Percentiles rank a stretch among this genome's conserved stretches.
Evolutionary conservation across 1,140 invertebrate genomes (phyloP).

Genomic region (Aphidius ervi): DNA sequence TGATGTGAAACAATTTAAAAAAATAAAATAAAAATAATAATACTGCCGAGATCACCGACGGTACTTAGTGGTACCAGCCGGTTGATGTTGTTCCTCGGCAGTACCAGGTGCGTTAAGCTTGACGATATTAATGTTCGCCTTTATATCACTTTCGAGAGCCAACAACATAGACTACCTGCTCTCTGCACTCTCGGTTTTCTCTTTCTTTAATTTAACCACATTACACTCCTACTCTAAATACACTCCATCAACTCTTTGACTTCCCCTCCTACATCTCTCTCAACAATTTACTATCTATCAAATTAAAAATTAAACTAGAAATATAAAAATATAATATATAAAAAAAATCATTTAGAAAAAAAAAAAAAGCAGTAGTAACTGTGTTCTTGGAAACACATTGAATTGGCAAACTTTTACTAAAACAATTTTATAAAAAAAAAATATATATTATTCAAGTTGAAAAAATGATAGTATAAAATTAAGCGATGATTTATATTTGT

Average conservation of each 20-base stretch:
- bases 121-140: constrained; percentile 33
- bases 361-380: too few relatives aligned
- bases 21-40: not conserved
- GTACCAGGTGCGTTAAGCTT: constrained; percentile 42
- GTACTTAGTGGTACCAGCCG: constrained; percentile 25
- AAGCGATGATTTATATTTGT: too few relatives aligned
- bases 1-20: constrained; percentile 43
- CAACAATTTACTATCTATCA: constrained; percentile 16
- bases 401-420: too few relatives aligned
- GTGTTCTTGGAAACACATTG: too few relatives aligned
- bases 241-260: constrained; percentile 21
- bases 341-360: not conserved
- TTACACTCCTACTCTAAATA: not conserved
- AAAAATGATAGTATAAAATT: too few relatives aligned
- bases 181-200: constrained; percentile 35
- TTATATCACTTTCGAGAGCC: constrained; percentile 51
- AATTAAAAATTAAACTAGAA: not conserved
- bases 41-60: constrained; percentile 27
- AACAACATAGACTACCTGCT: constrained; percentile 35
- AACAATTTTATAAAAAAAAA: too few relatives aligned
- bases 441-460: too few relatives aligned
- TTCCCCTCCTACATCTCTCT: constrained; percentile 22
- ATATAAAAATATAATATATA: not conserved
- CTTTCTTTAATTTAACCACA: constrained; percentile 21
- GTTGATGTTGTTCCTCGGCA: constrained; percentile 22